Conservation (phyloP, 1,140 invertebrate genomes). For the Drosophila pseudoobscura region DNA sequence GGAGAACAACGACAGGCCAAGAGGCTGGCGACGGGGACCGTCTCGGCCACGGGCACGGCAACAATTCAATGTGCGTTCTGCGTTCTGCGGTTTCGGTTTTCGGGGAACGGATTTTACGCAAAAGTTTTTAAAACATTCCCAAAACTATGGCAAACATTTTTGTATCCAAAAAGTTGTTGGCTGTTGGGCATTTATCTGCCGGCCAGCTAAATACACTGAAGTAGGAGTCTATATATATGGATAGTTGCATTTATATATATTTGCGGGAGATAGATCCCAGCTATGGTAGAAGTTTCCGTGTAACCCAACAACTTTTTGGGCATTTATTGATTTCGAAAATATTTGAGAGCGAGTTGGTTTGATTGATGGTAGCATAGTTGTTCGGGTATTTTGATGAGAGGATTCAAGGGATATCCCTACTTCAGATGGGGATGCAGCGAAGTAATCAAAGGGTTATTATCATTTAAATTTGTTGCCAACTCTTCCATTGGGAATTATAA, state of each 20-base stretch:
- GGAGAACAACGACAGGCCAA: conserved; percentile 8
- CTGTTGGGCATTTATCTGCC: conserved; percentile 69
- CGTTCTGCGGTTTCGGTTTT: conserved; percentile 52
- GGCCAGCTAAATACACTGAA: neutral
- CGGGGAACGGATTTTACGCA: conserved; percentile 50
- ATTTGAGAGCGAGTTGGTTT: conserved; percentile 60
- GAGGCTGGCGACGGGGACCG: neutral
- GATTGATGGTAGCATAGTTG: conserved; percentile 62
- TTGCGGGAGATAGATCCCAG: conserved; percentile 24
- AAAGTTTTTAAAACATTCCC: conserved; percentile 73
- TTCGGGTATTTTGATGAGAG: conserved; percentile 29
- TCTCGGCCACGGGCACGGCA: neutral
- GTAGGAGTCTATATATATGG: conserved; percentile 13
- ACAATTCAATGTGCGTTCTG: conserved; percentile 66
- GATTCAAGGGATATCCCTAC: conserved; percentile 17
- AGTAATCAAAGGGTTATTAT: conserved; percentile 18
- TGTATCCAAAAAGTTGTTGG: conserved; percentile 73
- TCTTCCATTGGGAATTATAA: no score
- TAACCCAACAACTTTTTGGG: conserved; percentile 61
- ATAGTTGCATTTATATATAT: conserved; percentile 14
- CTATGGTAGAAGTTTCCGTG: conserved; percentile 44
- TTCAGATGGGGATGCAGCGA: neutral
- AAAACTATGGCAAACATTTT: conserved; percentile 75
- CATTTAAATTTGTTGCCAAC: neutral
- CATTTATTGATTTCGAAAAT: conserved; percentile 78